Base-by-base conservation (phyloP, 2,113 vertebrate species). In the Esox niger region DNA sequence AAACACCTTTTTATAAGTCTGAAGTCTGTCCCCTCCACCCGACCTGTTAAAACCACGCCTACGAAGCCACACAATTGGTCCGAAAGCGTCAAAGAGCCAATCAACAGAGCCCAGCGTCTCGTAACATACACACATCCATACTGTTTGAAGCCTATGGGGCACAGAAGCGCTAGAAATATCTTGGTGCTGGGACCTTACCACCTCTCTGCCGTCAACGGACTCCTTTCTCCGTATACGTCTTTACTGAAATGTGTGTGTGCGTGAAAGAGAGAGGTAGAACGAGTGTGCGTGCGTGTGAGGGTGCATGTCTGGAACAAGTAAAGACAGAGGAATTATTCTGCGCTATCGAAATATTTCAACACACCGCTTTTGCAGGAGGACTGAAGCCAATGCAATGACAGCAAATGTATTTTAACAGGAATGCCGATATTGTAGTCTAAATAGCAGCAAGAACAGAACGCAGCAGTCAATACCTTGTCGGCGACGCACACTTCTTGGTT, bases 61-160 rank as follows among this genome's bases (percentile, higher is more conserved):
- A 94, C 93, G 88, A 88, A 90, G 95, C 93, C 87, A 94, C 93
- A 94, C 97, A 96, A 99, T 98, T 99, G 97, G 97, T 97, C 95
- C 94, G 93, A 95, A 97, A 94, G 97, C 97, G 97, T 97, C 94
- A 99, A 98, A 96, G 95, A 95, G 93, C 97, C 97, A 98, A 99
- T 98, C 96, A 97, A 96, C 91, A 91, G 88, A 90, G 94, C 83
- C 91, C 92, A 87, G 92, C 92, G 90, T 76, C 93, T 93, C 86
- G 93, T 91, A 90, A 93, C 93, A 90, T 86, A 92, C 92, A 88
- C 94, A 93, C 93, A 94, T 94, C 94, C 96, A 92, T 90, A 92
- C 93, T 89, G 93, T 92, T 91, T 90, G 94, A 92, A 93, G 93
- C 94, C 88, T 84, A 91, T 92, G 91, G 93, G 87, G 93, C 92